These are phyloP conservation scores for Lutjanus campechanus DNA, from an alignment of 2,797 vertebrate genomes.

Conservation along the genomic window DNA sequence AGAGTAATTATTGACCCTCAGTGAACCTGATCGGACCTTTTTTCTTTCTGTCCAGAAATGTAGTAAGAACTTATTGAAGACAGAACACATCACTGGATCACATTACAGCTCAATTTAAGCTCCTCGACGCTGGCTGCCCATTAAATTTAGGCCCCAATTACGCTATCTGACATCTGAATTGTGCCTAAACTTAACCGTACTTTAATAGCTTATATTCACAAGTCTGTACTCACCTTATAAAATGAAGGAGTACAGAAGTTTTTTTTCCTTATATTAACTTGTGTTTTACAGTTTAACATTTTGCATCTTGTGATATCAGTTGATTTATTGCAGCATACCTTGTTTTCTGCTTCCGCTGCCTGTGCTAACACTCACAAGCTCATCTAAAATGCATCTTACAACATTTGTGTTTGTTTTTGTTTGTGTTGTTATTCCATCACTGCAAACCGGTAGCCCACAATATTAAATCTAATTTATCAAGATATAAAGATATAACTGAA, in stretches of 20 bases:
- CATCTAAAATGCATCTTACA: neutral
- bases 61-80: neutral
- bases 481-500: neutral
- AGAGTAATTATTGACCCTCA: constrained; percentile 22
- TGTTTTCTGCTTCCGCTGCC: neutral
- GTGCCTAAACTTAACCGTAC: neutral
- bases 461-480: constrained; percentile 25
- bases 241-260: neutral
- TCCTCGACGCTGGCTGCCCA: neutral
- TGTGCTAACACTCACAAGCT: neutral
- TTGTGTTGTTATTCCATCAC: neutral
- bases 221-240: neutral
- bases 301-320: neutral
- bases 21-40: constrained; percentile 8
- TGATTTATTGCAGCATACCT: constrained; percentile 2
- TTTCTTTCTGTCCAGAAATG: constrained; percentile 13
- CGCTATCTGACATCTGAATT: neutral
- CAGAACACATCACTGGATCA: neutral
- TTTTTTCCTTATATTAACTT: neutral
- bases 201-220: neutral
- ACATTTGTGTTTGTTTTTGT: neutral
- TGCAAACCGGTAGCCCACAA: rapidly evolving
- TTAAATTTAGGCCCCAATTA: neutral
- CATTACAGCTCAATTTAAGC: constrained; percentile 5
- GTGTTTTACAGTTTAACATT: neutral